Evolutionary conservation across 2,797 vertebrate genomes (phyloP).

Genomic region (Echiichthys vipera): DNA sequence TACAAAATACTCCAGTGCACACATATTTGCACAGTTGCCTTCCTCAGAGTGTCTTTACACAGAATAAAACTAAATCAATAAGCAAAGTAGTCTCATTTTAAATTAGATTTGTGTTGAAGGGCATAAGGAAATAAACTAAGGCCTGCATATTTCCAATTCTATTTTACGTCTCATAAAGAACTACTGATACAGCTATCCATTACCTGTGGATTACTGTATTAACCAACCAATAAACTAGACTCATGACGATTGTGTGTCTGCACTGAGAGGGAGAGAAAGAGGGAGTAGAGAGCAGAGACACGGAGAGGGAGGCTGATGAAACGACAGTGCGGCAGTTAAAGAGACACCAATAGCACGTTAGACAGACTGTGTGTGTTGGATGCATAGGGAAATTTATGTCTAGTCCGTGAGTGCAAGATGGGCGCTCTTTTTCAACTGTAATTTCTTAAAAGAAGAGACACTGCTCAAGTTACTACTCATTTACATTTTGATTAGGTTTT

Average conservation of each 20-base stretch:
- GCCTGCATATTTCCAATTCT: background rate
- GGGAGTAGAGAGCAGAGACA: background rate
- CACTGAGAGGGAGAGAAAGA: background rate
- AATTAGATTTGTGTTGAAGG: background rate
- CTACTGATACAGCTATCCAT: background rate
- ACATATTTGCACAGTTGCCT: background rate
- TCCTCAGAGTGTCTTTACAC: background rate
- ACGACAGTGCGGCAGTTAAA: slow-evolving; percentile 14
- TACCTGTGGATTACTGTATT: background rate
- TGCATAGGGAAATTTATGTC: slow-evolving; percentile 23
- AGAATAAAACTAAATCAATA: slow-evolving; percentile 1
- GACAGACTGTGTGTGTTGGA: slow-evolving; percentile 36
- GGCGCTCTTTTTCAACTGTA: slow-evolving; percentile 6
- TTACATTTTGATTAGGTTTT: background rate
- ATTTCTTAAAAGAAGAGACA: slow-evolving; percentile 5
- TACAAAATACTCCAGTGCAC: too few relatives aligned
- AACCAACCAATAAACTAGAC: background rate
- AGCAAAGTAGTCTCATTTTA: background rate
- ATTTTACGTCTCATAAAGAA: background rate
- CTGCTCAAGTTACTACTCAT: background rate
- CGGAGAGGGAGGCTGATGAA: slow-evolving; percentile 22
- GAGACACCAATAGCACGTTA: slow-evolving; percentile 7
- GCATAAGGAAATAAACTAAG: background rate
- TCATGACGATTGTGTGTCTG: background rate
- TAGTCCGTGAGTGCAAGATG: slow-evolving; percentile 5